Base-by-base conservation (phyloP, 2,113 vertebrate species). In the Datnioides undecimradiatus region DNA sequence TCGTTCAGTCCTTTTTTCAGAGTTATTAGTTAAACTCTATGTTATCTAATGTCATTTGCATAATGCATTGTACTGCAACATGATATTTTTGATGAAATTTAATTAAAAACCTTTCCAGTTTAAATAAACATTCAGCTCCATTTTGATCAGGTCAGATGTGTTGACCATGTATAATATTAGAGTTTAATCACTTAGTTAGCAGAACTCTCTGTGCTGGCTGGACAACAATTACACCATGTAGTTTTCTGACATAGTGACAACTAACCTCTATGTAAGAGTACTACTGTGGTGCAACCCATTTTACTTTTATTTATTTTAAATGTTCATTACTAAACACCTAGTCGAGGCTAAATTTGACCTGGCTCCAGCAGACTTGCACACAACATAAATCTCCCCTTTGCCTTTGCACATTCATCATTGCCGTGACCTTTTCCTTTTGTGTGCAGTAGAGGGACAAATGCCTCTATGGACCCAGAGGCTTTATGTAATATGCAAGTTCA, bases 391-490 rank as follows among this genome's bases (percentile, higher is more conserved):
- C 4, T 17, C 45, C 23, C 12, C 3, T 78, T 80, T 79, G 1
- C 86, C n/a, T 76, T 40, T 71, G 64, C 75, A 79, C 67, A 81
- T 88, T 79, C 65, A 82, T 89, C 79, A 88, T 17, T 25, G 55
- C 80, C 41, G 1, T 90, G 91, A 92, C 82, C 88, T 91, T 91
- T 87, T 68, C 77, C 58, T 57, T 71, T 6, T 51, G 63, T 66
- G 59, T 33, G 65, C 73, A 27, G 65, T 80, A 54, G 43, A 72
- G 68, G 45, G 67, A 80, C 46, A 73, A 75, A 76, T 40, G 52
- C 52, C 55, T 76, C 40, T 34, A 29, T 29, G 58, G 78, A 51
- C 54, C 83, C 72, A 19, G 12, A 45, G 88, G 88, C 85, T 57
- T 69, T 43, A 59, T 70, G 70, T 59, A 58, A 65, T 69, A 23